Percentiles rank a stretch among this genome's conserved stretches.
Evolutionary conservation across 2,888 invertebrate species (phyloP).

Genomic region (Cactoblastis cactorum): DNA sequence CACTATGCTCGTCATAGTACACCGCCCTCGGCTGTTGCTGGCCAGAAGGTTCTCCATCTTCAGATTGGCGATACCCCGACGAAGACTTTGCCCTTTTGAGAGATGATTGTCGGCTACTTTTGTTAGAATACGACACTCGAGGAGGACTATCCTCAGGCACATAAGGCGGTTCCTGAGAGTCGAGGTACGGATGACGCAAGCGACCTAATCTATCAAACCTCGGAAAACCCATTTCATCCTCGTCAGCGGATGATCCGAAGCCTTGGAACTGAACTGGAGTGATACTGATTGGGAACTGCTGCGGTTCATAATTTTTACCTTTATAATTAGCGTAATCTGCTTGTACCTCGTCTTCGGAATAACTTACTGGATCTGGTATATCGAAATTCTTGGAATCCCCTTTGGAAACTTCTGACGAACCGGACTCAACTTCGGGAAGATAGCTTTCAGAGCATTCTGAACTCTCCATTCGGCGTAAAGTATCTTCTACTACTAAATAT

Average conservation of each 20-base stretch:
- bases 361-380: conserved; percentile 58
- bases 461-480: conserved; percentile 77
- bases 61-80: conserved; percentile 54
- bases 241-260: conserved; percentile 81
- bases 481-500: conserved; percentile 64
- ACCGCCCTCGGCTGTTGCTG: conserved; percentile 47
- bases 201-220: conserved; percentile 81
- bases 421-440: conserved; percentile 82
- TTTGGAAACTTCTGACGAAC: conserved; percentile 81
- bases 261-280: conserved; percentile 79
- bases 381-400: conserved; percentile 69
- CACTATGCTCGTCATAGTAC: conserved; percentile 66
- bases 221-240: conserved; percentile 83
- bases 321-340: conserved; percentile 68
- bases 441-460: conserved; percentile 85
- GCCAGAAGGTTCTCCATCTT: conserved; percentile 62
- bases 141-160: conserved; percentile 73
- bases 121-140: conserved; percentile 66
- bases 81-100: conserved; percentile 63
- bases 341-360: conserved; percentile 79
- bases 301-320: conserved; percentile 58
- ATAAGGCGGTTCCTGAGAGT: conserved; percentile 68
- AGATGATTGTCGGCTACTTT: conserved; percentile 71
- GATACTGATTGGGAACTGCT: conserved; percentile 67
- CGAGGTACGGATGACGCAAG: conserved; percentile 72